Evolutionary conservation across 2,113 vertebrate genomes (phyloP).

Genomic region (Morone chrysops): DNA sequence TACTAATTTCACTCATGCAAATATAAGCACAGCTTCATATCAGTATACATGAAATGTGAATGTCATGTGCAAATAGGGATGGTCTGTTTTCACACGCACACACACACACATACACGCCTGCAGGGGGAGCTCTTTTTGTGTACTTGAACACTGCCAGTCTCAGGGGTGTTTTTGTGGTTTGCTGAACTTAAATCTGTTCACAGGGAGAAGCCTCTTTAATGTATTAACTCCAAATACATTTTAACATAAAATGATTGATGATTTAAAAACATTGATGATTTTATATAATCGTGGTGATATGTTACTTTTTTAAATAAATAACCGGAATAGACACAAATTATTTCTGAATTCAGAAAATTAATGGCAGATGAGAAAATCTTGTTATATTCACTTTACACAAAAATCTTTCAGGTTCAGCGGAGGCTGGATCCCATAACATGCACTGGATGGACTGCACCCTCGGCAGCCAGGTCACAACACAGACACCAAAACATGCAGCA

Average conservation of each 20-base stretch:
- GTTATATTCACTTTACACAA: not conserved
- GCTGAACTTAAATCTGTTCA: slow-evolving; percentile 14
- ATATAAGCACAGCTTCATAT: not conserved
- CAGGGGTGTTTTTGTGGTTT: not conserved
- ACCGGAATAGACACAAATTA: not conserved
- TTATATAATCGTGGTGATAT: not conserved
- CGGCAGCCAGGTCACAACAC: not conserved
- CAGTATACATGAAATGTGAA: not conserved
- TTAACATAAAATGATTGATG: too few species aligned
- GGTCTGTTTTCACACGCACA: too few species aligned
- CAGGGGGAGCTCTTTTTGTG: slow-evolving; percentile 60
- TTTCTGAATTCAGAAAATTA: not conserved
- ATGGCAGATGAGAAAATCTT: not conserved
- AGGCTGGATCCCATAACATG: not conserved
- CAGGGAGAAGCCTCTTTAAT: not conserved
- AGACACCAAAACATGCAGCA: not conserved
- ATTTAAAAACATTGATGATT: not conserved
- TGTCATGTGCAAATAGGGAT: not conserved
- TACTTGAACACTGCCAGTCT: not conserved
- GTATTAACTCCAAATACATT: not conserved
- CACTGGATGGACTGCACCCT: not conserved
- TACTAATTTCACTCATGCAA: slow-evolving; percentile 39
- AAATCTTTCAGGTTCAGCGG: not conserved
- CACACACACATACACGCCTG: slow-evolving; percentile 30
- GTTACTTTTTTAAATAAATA: not conserved